A percentile compares a stretch with the other conserved stretches of the same genome.
Evolutionary conservation across 2,797 vertebrate species (phyloP).

Genomic region (Pogoniulus pusillus): DNA sequence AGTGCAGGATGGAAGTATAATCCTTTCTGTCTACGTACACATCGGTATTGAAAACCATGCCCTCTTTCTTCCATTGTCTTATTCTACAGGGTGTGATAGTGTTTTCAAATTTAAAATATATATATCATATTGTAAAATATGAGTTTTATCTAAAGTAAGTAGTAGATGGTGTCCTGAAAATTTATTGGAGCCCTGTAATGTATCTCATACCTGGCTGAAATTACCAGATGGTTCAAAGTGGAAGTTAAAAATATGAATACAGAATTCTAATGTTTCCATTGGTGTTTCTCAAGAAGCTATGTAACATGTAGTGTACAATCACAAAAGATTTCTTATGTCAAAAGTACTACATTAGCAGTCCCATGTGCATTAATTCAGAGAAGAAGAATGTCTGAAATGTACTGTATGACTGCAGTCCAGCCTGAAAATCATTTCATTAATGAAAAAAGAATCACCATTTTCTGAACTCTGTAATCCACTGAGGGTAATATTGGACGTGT

Average conservation of each 20-base stretch:
- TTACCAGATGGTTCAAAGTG: conserved; percentile 32
- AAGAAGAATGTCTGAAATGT: conserved; percentile 52
- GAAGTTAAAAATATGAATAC: background rate
- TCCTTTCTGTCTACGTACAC: background rate
- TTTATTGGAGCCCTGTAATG: background rate
- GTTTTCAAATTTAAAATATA: background rate
- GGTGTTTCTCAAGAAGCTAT: background rate
- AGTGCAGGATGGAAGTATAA: background rate
- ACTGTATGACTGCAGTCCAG: background rate
- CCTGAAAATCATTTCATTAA: conserved; percentile 18
- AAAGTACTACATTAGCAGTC: conserved; percentile 21
- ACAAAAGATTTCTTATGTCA: background rate
- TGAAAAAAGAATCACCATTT: background rate
- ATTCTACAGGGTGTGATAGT: background rate
- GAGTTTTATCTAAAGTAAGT: background rate
- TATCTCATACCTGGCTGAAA: background rate
- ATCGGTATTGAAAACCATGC: background rate
- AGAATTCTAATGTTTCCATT: background rate
- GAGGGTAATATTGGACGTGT: background rate
- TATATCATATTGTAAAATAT: background rate
- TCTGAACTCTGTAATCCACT: background rate
- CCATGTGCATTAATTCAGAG: conserved; percentile 38
- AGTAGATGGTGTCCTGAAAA: background rate
- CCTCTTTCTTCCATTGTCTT: background rate
- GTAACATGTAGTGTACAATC: background rate